Percentiles rank a stretch among this genome's conserved stretches.
These are phyloP conservation scores for Perithous albicinctus DNA, from an alignment of 2,888 invertebrate species.

Conservation along the genomic window DNA sequence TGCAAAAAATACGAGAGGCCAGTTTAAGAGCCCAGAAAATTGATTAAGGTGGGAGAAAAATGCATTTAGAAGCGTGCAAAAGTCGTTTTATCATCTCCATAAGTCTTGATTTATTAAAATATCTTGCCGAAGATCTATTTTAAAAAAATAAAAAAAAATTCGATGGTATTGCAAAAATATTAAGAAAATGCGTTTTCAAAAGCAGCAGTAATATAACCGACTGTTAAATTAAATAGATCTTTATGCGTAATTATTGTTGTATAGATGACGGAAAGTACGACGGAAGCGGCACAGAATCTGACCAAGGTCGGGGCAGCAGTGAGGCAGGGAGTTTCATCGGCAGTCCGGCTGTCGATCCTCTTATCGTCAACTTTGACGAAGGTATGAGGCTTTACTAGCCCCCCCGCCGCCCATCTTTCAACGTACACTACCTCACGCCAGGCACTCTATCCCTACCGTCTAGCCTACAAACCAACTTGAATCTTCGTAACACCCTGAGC, in stretches of 20 bases:
- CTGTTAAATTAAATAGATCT: constrained; percentile 6
- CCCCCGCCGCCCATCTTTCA: constrained; percentile 84
- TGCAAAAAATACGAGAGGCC: too few species aligned
- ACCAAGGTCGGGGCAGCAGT: constrained; percentile 82
- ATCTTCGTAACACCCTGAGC: constrained; percentile 77
- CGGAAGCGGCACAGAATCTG: constrained; percentile 81
- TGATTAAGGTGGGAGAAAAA: not conserved
- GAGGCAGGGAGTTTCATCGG: constrained; percentile 83
- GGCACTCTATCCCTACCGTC: constrained; percentile 81
- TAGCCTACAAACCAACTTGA: constrained; percentile 81
- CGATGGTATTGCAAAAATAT: not conserved
- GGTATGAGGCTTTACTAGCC: constrained; percentile 92
- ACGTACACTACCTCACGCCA: constrained; percentile 84
- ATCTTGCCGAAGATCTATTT: not conserved
- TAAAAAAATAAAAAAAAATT: not conserved
- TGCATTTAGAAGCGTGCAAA: too few species aligned
- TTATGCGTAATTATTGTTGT: constrained; percentile 42
- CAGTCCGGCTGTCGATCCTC: constrained; percentile 88
- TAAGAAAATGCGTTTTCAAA: not conserved
- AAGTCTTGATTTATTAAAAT: not conserved
- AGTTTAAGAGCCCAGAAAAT: too few species aligned
- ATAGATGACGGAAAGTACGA: constrained; percentile 82
- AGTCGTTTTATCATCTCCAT: too few species aligned
- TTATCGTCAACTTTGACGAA: constrained; percentile 93
- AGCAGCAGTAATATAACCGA: not conserved